Conservation (phyloP, 1,140 invertebrate species). For the Pseudomyrmex sp. region DNA sequence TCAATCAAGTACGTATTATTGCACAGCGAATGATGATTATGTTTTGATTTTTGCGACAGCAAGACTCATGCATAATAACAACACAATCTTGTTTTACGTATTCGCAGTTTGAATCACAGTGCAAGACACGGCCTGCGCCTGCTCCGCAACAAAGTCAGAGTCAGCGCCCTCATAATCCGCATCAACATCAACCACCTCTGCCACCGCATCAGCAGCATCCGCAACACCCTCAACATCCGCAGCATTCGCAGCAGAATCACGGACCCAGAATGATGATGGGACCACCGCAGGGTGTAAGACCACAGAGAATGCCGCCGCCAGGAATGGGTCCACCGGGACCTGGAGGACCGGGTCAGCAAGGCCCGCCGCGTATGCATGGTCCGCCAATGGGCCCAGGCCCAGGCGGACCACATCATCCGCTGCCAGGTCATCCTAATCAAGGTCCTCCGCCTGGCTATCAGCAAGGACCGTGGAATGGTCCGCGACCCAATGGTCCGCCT, state of each 20-base stretch:
- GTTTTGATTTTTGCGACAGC: not conserved
- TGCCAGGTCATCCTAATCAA: constrained; percentile 85
- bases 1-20: constrained; percentile 85
- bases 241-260: constrained; percentile 87
- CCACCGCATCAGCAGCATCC: constrained; percentile 85
- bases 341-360: constrained; percentile 83
- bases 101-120: constrained; percentile 94
- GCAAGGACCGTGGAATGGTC: constrained; percentile 87
- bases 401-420: constrained; percentile 82
- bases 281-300: constrained; percentile 88
- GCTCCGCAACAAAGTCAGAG: constrained; percentile 87
- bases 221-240: constrained; percentile 83
- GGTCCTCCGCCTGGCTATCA: constrained; percentile 86
- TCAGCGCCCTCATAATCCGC: constrained; percentile 85
- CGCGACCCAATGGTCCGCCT: constrained; percentile 86
- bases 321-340: constrained; percentile 88
- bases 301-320: constrained; percentile 88
- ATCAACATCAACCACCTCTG: constrained; percentile 84
- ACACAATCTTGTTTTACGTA: constrained; percentile 49
- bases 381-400: constrained; percentile 89
- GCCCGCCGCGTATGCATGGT: constrained; percentile 87
- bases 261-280: constrained; percentile 89
- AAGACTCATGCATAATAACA: not conserved
- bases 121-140: constrained; percentile 93
- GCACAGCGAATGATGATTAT: not conserved